Conservation (phyloP, 2,888 invertebrate genomes). For the Acanthosepion pharaonis region DNA sequence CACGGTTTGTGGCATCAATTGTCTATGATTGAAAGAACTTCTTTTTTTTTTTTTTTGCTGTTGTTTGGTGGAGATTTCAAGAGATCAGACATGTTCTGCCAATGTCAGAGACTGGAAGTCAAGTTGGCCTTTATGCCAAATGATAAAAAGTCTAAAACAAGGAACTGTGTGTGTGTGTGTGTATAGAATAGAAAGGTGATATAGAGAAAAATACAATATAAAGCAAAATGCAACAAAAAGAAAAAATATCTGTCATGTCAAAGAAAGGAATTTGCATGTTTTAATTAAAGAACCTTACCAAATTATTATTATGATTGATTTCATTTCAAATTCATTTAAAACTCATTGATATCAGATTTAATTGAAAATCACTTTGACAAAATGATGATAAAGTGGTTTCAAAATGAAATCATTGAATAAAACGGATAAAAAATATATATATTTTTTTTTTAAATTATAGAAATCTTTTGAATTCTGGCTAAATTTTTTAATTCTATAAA, state of each 20-base stretch:
- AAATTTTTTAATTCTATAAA: no score
- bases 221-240: neutral
- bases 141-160: neutral
- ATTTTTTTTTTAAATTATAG: no score
- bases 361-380: no score
- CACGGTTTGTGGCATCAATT: neutral
- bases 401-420: no score
- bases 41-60: neutral
- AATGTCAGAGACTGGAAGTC: neutral
- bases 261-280: neutral
- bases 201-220: neutral
- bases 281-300: neutral
- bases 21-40: constrained; percentile 4
- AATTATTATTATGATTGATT: no score
- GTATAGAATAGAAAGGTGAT: neutral
- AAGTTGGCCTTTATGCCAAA: neutral
- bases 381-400: no score
- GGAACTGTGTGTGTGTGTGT: neutral
- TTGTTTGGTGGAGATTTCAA: neutral
- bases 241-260: neutral
- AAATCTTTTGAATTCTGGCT: no score
- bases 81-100: constrained; percentile 11
- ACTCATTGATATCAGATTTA: no score
- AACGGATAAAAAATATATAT: no score
- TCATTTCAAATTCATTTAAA: no score